These are phyloP conservation scores for Kuschelorhynchus macadamiae DNA, from an alignment of 2,888 invertebrate species.

Conservation along the genomic window DNA sequence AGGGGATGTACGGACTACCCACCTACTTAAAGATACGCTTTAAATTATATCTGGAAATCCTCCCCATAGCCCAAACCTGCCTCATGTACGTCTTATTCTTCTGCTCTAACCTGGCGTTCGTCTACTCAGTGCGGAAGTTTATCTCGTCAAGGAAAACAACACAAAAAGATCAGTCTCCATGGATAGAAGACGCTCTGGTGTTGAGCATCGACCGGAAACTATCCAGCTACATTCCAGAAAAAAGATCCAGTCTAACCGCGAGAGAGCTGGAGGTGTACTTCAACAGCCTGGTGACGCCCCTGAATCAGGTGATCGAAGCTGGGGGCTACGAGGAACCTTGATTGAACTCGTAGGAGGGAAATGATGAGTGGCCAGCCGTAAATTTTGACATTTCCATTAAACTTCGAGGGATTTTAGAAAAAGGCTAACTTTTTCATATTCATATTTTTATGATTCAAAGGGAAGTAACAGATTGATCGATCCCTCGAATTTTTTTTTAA, in stretches of 20 bases:
- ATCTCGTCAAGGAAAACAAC: constrained; percentile 49
- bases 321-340: neutral
- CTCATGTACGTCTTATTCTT: constrained; percentile 73
- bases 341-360: neutral
- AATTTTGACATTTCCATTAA: neutral
- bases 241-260: constrained; percentile 56
- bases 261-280: constrained; percentile 65
- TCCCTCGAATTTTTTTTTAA: no score
- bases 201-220: constrained; percentile 61
- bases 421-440: no score
- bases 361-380: no score
- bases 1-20: constrained; percentile 82
- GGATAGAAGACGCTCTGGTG: constrained; percentile 62
- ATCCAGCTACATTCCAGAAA: constrained; percentile 61
- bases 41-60: constrained; percentile 79
- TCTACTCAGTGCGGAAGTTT: constrained; percentile 69
- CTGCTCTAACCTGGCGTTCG: constrained; percentile 70
- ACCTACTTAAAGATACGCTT: constrained; percentile 75
- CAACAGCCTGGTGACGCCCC: constrained; percentile 41
- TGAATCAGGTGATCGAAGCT: constrained; percentile 25
- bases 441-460: no score
- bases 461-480: no score
- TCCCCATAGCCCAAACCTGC: constrained; percentile 75
- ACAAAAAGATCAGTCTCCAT: constrained; percentile 49
- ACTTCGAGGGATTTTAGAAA: neutral